Conservation (phyloP, 1,140 invertebrate species). For the Diuraphis noxia region DNA sequence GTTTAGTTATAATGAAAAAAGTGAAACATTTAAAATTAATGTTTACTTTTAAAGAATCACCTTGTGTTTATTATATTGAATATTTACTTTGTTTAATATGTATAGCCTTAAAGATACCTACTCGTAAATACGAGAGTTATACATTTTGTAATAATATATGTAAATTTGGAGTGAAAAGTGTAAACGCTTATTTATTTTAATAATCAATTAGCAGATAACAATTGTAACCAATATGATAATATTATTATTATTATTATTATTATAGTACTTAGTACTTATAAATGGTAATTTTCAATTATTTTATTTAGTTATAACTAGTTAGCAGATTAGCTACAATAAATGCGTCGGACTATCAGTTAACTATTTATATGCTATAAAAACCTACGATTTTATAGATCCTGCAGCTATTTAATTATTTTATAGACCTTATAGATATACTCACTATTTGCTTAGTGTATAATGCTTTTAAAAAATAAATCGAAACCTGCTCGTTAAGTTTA, state of each 20-base stretch:
- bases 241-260: background rate
- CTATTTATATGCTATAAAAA: background rate
- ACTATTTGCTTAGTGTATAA: background rate
- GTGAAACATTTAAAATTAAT: background rate
- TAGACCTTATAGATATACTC: background rate
- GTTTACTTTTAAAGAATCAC: background rate
- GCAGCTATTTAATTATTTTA: background rate
- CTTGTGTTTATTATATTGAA: background rate
- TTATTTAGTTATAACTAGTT: background rate
- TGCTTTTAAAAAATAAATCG: background rate
- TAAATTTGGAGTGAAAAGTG: background rate
- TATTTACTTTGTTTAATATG: background rate
- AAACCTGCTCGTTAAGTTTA: conserved; percentile 30
- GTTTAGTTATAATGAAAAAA: background rate
- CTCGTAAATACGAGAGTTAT: background rate
- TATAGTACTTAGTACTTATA: background rate
- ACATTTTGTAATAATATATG: background rate
- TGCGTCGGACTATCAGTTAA: background rate
- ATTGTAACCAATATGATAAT: background rate
- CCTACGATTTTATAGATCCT: background rate
- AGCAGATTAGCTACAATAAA: background rate
- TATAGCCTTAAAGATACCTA: background rate
- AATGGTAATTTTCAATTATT: background rate
- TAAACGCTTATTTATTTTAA: background rate
- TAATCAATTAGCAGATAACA: background rate